A percentile compares a stretch with the other conserved stretches of the same genome.
phyloP scores from a whole-genome alignment of 2,797 vertebrate genomes.

The Sebastes steindachneri region DNA sequence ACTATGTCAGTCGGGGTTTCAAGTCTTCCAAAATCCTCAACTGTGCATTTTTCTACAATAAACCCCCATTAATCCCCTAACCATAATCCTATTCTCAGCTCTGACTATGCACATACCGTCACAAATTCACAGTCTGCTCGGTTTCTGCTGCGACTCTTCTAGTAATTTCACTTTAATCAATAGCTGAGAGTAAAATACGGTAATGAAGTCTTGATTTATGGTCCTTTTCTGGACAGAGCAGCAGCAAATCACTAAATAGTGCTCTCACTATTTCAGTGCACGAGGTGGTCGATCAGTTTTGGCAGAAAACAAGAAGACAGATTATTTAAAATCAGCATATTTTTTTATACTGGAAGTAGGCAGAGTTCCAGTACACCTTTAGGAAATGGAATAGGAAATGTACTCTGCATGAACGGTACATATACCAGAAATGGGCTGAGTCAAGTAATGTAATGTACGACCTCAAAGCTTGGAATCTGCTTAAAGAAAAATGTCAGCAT shows the following conservation, averaged over 20 bases:
- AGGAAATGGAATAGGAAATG: slow-evolving; percentile 3
- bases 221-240: not conserved
- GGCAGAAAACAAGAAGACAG: not conserved
- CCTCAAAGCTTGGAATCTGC: slow-evolving; percentile 13
- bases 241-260: not conserved
- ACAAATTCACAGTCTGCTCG: slow-evolving; percentile 3
- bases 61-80: slow-evolving; percentile 38
- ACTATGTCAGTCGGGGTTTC: not conserved
- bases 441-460: not conserved
- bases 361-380: not conserved
- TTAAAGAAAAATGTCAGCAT: not conserved
- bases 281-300: not conserved
- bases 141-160: slow-evolving; percentile 1
- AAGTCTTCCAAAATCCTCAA: slow-evolving; percentile 18
- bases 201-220: slow-evolving; percentile 4
- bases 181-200: slow-evolving; percentile 5
- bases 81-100: slow-evolving; percentile 45
- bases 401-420: not conserved
- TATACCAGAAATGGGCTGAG: slow-evolving; percentile 1
- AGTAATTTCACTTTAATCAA: slow-evolving; percentile 15
- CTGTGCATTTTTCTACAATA: slow-evolving; percentile 42
- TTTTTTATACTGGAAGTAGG: not conserved
- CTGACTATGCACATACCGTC: slow-evolving; percentile 20
- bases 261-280: not conserved
- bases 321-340: slow-evolving; percentile 1